These are phyloP conservation scores for Poecilia gillii DNA, from an alignment of 2,797 vertebrate genomes.

Conservation along the genomic window DNA sequence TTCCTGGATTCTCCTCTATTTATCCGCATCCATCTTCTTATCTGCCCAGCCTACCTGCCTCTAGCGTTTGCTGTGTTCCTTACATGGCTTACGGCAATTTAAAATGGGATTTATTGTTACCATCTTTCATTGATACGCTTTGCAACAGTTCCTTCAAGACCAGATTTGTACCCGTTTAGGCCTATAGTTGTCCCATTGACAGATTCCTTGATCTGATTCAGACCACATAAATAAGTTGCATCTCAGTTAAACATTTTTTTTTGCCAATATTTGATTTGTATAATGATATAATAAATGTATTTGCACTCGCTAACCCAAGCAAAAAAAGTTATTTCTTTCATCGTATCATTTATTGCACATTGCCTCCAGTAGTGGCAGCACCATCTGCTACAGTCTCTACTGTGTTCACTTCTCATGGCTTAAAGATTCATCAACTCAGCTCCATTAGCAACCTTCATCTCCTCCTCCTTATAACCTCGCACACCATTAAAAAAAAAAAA, in stretches of 20 bases:
- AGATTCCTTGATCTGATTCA: background rate
- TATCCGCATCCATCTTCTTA: background rate
- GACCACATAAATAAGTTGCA: background rate
- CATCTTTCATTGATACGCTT: background rate
- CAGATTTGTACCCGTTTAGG: background rate
- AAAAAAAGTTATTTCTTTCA: background rate
- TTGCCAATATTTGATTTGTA: background rate
- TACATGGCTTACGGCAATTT: background rate
- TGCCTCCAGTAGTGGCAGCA: conserved; percentile 5
- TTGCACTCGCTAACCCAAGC: background rate
- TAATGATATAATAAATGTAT: background rate
- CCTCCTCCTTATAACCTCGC: conserved; percentile 27
- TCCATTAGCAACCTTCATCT: conserved; percentile 46
- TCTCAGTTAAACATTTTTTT: background rate
- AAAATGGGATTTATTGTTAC: background rate
- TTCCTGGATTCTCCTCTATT: background rate
- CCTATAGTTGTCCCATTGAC: background rate
- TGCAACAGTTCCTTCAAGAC: background rate
- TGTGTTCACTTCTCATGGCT: conserved; percentile 40
- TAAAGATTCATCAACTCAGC: conserved; percentile 54
- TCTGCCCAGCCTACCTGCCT: background rate
- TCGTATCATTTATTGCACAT: background rate
- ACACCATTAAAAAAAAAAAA: background rate
- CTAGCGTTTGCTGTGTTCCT: background rate
- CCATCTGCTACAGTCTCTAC: conserved; percentile 32